A percentile compares a stretch with the other conserved stretches of the same genome.
Conservation (phyloP, 2,888 invertebrate genomes). For the Paralinhomoeus sp. region DNA sequence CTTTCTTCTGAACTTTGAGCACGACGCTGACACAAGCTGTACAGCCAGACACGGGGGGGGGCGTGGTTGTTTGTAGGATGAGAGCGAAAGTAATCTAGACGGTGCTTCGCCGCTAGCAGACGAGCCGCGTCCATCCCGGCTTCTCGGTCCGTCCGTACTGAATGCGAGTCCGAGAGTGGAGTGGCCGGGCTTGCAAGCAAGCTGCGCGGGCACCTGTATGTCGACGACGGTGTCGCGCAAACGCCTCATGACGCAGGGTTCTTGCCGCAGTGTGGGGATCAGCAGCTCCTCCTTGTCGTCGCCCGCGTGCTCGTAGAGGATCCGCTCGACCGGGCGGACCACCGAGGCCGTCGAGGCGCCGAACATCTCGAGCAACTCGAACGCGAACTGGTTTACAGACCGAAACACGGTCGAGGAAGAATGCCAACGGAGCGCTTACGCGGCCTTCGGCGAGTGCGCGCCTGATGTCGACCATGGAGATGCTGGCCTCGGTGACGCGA, state of each 20-base stretch:
- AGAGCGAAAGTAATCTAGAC: too few species aligned
- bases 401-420: too few species aligned
- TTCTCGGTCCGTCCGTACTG: slow-evolving; percentile 15
- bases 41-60: too few species aligned
- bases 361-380: slow-evolving; percentile 74
- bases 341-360: slow-evolving; percentile 93
- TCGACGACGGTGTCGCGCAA: slow-evolving; percentile 52
- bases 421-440: slow-evolving; percentile 38
- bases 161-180: too few species aligned
- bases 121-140: too few species aligned
- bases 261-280: slow-evolving; percentile 37
- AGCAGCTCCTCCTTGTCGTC: slow-evolving; percentile 30
- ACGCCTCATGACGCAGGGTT: slow-evolving; percentile 46
- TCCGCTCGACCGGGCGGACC: slow-evolving; percentile 66
- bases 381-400: too few species aligned
- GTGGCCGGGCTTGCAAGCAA: background rate
- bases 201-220: slow-evolving; percentile 41
- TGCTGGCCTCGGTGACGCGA: slow-evolving; percentile 49
- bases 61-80: too few species aligned
- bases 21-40: too few species aligned
- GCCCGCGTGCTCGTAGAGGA: slow-evolving; percentile 41
- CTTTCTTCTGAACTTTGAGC: too few species aligned
- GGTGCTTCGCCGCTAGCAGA: too few species aligned
- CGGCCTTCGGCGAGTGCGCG: slow-evolving; percentile 51
- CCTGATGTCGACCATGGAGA: slow-evolving; percentile 61